Conservation (phyloP, 2,888 invertebrate genomes). For the Gymnocheta viridis region DNA sequence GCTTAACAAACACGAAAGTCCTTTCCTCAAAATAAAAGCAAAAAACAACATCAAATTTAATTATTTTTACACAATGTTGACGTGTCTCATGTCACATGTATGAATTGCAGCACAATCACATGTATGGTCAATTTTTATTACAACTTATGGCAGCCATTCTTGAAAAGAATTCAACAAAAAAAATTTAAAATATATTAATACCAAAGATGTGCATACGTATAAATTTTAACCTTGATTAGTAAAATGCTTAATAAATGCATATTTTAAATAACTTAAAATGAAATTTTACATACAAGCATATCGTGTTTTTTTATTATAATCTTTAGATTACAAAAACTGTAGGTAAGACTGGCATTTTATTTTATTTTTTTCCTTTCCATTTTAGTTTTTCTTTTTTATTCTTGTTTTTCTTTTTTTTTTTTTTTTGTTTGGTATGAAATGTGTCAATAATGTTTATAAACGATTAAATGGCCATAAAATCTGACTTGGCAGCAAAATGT, state of each 20-base stretch:
- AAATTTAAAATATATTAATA: neutral
- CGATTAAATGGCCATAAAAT: conserved; percentile 70
- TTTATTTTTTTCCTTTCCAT: neutral
- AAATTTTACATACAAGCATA: conserved; percentile 27
- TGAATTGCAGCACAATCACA: conserved; percentile 9
- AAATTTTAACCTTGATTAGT: conserved; percentile 25
- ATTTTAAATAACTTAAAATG: conserved; percentile 10
- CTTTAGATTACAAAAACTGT: conserved; percentile 13
- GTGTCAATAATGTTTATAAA: conserved; percentile 69
- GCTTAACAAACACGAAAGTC: conserved; percentile 68
- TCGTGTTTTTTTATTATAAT: conserved; percentile 37
- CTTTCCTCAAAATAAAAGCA: conserved; percentile 8
- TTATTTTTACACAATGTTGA: conserved; percentile 69
- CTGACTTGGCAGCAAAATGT: conserved; percentile 61
- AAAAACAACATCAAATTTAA: conserved; percentile 63
- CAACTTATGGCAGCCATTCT: neutral
- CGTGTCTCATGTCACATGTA: conserved; percentile 66
- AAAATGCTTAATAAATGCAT: neutral
- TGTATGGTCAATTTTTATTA: conserved; percentile 16
- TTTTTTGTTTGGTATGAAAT: conserved; percentile 43
- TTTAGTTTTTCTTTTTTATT: neutral
- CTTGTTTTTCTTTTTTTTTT: conserved; percentile 1
- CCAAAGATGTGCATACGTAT: conserved; percentile 1
- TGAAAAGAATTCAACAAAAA: neutral
- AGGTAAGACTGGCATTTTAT: neutral